phyloP scores from a whole-genome alignment of 2,797 vertebrate species.

The Bovichtus diacanthus region DNA sequence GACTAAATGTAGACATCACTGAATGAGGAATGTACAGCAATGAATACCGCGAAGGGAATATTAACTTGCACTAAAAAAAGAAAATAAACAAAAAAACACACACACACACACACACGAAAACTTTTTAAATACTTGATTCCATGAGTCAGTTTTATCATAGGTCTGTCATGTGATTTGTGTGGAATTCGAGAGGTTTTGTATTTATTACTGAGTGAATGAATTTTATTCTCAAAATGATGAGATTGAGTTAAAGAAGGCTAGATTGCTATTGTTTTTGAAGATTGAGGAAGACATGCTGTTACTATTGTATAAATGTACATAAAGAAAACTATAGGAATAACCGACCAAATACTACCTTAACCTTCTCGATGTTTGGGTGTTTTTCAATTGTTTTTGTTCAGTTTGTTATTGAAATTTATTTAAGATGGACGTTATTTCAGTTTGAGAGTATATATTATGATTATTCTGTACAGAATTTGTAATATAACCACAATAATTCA shows the following conservation, averaged over 20 bases:
- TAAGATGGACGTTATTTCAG: conserved; percentile 92
- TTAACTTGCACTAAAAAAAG: conserved; percentile 99
- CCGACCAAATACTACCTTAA: conserved; percentile 99
- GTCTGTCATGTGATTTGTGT: conserved; percentile 91
- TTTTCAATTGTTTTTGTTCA: conserved; percentile 84
- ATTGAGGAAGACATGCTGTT: conserved; percentile 98
- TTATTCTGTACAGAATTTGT: conserved; percentile 91
- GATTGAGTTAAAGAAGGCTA: conserved; percentile 94
- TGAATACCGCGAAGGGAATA: conserved; percentile 98
- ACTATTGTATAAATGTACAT: conserved; percentile 99
- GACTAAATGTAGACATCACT: conserved; percentile 99
- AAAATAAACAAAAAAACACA: conserved; percentile 62
- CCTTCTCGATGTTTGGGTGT: conserved; percentile 95
- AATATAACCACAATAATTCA: conserved; percentile 89
- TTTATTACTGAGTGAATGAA: conserved; percentile 99
- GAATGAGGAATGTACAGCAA: conserved; percentile 99
- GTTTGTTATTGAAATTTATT: conserved; percentile 86
- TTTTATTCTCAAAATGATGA: conserved; percentile 86
- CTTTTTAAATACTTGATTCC: conserved; percentile 99
- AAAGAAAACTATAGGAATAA: conserved; percentile 97
- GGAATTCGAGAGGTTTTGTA: conserved; percentile 99
- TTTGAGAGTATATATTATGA: conserved; percentile 90
- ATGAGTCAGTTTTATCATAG: conserved; percentile 99
- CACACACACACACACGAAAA: conserved; percentile 76
- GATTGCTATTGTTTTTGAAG: conserved; percentile 97